Conservation (phyloP, 2,797 vertebrate genomes). For the Huso huso region DNA sequence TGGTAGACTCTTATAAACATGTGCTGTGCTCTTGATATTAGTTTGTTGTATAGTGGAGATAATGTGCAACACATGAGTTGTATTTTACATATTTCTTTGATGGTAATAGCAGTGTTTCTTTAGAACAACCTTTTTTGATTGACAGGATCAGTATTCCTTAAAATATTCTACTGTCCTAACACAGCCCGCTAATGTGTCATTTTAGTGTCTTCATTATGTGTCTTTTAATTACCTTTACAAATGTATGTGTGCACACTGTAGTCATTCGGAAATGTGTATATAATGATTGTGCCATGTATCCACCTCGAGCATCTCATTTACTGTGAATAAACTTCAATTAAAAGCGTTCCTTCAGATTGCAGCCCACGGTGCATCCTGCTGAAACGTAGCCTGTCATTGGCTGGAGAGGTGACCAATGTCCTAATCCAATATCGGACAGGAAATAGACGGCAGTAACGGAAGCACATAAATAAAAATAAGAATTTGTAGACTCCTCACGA, state of each 20-base stretch:
- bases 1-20: slow-evolving; percentile 61
- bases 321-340: slow-evolving; percentile 71
- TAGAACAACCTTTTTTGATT: slow-evolving; percentile 68
- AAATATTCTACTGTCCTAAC: slow-evolving; percentile 29
- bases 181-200: slow-evolving; percentile 51
- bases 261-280: slow-evolving; percentile 76
- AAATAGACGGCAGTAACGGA: too few relatives aligned
- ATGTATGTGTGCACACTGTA: slow-evolving; percentile 57
- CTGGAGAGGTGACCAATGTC: too few relatives aligned
- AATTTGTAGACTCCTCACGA: too few relatives aligned
- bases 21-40: slow-evolving; percentile 59
- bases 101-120: slow-evolving; percentile 73
- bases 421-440: too few relatives aligned
- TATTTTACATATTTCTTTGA: slow-evolving; percentile 69
- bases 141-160: slow-evolving; percentile 62
- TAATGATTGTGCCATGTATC: slow-evolving; percentile 81
- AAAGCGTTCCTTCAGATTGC: slow-evolving; percentile 10
- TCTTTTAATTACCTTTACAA: slow-evolving; percentile 42
- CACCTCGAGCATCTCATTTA: slow-evolving; percentile 73
- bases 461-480: too few relatives aligned
- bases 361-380: too few relatives aligned
- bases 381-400: too few relatives aligned
- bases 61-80: slow-evolving; percentile 62
- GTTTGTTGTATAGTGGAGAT: slow-evolving; percentile 72
- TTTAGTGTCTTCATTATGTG: slow-evolving; percentile 49